Percentiles rank a stretch among this genome's conserved stretches.
phyloP scores from a whole-genome alignment of 2,113 vertebrate species.

The Calypte anna region DNA sequence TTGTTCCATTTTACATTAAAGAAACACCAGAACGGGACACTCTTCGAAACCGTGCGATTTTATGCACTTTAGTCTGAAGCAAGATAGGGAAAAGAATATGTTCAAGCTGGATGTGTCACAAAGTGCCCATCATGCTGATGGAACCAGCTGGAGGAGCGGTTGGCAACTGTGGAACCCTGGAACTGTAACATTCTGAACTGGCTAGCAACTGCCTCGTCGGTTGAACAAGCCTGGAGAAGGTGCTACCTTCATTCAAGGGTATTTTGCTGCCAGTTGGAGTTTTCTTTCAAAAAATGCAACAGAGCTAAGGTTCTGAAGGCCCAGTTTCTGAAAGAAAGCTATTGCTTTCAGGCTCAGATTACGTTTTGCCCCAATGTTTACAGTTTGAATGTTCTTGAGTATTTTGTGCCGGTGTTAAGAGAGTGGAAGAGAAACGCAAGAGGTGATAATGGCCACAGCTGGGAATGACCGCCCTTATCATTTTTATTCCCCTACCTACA shows the following conservation, averaged over 20 bases:
- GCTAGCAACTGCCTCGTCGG: constrained; percentile 67
- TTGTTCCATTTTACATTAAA: not conserved
- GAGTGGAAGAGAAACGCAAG: not conserved
- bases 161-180: constrained; percentile 39
- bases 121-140: constrained; percentile 64
- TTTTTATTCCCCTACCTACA: constrained; percentile 54
- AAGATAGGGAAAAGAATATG: not conserved
- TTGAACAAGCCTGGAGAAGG: constrained; percentile 74
- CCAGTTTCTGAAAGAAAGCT: not conserved
- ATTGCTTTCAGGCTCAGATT: constrained; percentile 20
- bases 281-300: constrained; percentile 54
- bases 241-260: constrained; percentile 42
- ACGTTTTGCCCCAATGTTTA: not conserved
- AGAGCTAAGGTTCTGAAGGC: constrained; percentile 50
- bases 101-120: not conserved
- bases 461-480: not conserved
- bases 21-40: not conserved
- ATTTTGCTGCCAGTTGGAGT: constrained; percentile 28
- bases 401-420: not conserved
- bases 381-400: not conserved
- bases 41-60: not conserved
- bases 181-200: constrained; percentile 65
- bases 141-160: constrained; percentile 60
- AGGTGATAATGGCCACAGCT: not conserved
- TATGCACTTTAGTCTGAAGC: not conserved